Conservation (phyloP, 2,888 invertebrate genomes). For the Xanthia togata region DNA sequence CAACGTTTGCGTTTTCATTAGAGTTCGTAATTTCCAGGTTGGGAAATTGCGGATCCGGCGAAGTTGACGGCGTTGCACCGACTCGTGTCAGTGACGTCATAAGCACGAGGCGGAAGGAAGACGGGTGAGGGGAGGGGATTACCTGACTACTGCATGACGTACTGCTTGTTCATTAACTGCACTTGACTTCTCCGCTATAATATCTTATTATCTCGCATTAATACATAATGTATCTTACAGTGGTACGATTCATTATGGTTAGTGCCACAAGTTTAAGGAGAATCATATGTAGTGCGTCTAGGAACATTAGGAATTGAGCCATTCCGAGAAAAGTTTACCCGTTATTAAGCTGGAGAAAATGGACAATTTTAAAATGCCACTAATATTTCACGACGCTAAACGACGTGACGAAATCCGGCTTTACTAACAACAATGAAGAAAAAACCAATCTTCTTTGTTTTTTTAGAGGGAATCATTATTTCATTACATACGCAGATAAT, state of each 20-base stretch:
- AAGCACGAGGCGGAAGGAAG: slow-evolving; percentile 40
- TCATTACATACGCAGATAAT: no score
- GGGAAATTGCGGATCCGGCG: slow-evolving; percentile 80
- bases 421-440: no score
- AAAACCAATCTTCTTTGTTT: no score
- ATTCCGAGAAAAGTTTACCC: no score
- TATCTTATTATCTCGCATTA: slow-evolving; percentile 41
- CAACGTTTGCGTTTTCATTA: slow-evolving; percentile 81
- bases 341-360: no score
- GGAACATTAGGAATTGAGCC: no score
- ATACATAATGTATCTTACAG: slow-evolving; percentile 4
- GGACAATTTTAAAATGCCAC: no score
- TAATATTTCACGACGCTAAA: no score
- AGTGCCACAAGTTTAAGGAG: neutral
- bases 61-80: slow-evolving; percentile 50
- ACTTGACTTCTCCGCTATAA: slow-evolving; percentile 51
- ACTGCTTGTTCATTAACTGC: slow-evolving; percentile 61
- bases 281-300: slow-evolving; percentile 3
- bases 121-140: neutral
- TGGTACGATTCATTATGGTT: slow-evolving; percentile 3
- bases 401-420: no score
- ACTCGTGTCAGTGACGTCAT: slow-evolving; percentile 49
- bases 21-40: slow-evolving; percentile 82
- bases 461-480: no score
- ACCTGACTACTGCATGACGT: slow-evolving; percentile 53